phyloP scores from a whole-genome alignment of 2,888 invertebrate genomes.

The Mimachlamys varia region DNA sequence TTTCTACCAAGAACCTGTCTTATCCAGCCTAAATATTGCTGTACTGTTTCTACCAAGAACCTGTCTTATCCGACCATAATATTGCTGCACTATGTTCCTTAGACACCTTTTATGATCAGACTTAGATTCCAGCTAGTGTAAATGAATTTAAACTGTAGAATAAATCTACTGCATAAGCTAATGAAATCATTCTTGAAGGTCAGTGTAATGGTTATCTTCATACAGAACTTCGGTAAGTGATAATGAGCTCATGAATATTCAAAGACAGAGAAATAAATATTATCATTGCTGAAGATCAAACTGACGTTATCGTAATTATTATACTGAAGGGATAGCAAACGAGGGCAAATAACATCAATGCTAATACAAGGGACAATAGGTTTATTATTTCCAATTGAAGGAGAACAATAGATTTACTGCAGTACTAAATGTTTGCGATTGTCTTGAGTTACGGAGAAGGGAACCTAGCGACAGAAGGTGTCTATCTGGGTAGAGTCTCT shows the following conservation, averaged over 20 bases:
- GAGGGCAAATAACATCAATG: not conserved
- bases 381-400: too few species aligned
- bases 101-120: too few species aligned
- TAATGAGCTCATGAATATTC: slow-evolving; percentile 33
- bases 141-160: not conserved
- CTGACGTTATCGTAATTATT: not conserved
- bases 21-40: too few species aligned
- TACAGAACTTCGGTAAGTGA: not conserved
- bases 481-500: not conserved
- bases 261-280: not conserved
- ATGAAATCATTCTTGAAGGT: not conserved
- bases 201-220: not conserved
- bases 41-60: too few species aligned
- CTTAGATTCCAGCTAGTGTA: too few species aligned
- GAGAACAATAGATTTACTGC: not conserved
- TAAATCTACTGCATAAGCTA: not conserved
- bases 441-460: not conserved
- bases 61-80: too few species aligned
- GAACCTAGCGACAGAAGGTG: not conserved
- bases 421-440: not conserved
- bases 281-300: not conserved
- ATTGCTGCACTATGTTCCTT: too few species aligned
- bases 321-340: not conserved
- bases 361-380: not conserved
- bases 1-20: too few species aligned